Conservation (phyloP, 2,888 invertebrate genomes). For the Lumbricus terrestris region DNA sequence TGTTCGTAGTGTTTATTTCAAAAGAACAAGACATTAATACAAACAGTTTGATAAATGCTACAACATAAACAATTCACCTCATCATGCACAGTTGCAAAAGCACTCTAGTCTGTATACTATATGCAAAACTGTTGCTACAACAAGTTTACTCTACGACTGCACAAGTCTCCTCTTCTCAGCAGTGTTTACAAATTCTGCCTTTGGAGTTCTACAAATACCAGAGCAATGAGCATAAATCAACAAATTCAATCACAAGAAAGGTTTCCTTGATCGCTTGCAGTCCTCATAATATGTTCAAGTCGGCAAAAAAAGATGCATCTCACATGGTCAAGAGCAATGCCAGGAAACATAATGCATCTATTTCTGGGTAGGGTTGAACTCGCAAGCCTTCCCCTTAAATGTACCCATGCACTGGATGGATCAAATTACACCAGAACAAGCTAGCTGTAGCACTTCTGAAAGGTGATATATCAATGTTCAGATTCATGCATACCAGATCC, state of each 20-base stretch:
- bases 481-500: neutral
- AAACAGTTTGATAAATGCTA: neutral
- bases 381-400: too few relatives aligned
- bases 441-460: neutral
- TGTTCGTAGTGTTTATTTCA: neutral
- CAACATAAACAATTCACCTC: neutral
- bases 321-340: too few relatives aligned
- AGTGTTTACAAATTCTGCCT: neutral
- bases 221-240: neutral
- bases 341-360: too few relatives aligned
- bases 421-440: neutral
- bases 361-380: too few relatives aligned
- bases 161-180: neutral
- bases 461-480: neutral
- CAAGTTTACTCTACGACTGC: neutral
- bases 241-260: neutral
- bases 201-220: neutral
- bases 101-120: neutral
- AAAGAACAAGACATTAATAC: slow-evolving; percentile 3
- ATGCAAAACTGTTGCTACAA: neutral
- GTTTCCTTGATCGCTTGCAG: neutral
- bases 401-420: neutral
- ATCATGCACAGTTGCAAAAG: neutral
- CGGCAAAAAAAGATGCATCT: neutral
- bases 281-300: neutral